A percentile compares a stretch with the other conserved stretches of the same genome.
These are phyloP conservation scores for Hylaea fasciaria DNA, from an alignment of 2,888 invertebrate species.

Conservation along the genomic window DNA sequence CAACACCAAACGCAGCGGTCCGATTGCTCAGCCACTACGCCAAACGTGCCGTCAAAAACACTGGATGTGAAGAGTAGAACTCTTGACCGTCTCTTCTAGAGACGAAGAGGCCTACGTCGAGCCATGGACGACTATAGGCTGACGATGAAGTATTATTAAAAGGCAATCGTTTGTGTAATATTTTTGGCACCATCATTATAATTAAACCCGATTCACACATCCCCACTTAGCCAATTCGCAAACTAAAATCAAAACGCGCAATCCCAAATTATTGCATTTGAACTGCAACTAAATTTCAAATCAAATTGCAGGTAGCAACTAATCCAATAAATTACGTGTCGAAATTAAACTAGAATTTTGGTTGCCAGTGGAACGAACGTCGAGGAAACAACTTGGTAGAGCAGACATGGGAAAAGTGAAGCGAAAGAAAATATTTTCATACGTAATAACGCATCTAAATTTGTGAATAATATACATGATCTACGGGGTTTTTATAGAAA, in stretches of 20 bases:
- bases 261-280: slow-evolving; percentile 1
- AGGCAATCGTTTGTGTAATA: neutral
- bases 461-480: no score
- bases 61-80: no score
- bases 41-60: no score
- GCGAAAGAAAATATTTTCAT: no score
- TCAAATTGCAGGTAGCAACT: slow-evolving; percentile 8
- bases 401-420: neutral
- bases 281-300: slow-evolving; percentile 5
- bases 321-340: slow-evolving; percentile 11
- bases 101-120: no score
- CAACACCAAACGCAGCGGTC: no score
- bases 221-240: neutral
- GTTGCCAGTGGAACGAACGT: neutral
- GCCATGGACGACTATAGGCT: no score
- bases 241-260: slow-evolving; percentile 11
- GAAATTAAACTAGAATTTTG: slow-evolving; percentile 11
- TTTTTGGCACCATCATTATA: neutral
- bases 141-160: no score
- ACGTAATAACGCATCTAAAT: no score
- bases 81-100: no score
- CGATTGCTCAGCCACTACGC: no score
- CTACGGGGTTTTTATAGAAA: no score
- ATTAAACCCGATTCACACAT: neutral
- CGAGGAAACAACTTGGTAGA: neutral